Conservation (phyloP, 2,113 vertebrate genomes). For the Plectropomus leopardus region DNA sequence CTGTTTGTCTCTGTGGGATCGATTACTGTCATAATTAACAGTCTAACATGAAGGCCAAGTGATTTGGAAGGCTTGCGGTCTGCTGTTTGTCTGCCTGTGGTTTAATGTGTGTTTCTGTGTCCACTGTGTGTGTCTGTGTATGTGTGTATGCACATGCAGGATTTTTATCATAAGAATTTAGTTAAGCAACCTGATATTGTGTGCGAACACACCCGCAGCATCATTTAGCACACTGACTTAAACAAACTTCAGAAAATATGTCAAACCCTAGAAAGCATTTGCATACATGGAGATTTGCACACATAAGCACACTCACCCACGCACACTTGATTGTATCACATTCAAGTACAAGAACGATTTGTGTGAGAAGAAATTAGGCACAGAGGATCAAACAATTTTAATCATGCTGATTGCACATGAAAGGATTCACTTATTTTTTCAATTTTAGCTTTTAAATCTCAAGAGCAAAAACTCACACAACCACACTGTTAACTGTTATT, state of each 20-base stretch:
- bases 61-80: slow-evolving; percentile 24
- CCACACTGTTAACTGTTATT: neutral
- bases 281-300: neutral
- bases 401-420: slow-evolving; percentile 25
- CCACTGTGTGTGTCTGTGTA: neutral
- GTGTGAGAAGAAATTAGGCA: slow-evolving; percentile 8
- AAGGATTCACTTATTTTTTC: slow-evolving; percentile 15
- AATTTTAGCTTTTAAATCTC: slow-evolving; percentile 7
- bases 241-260: neutral
- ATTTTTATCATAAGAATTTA: neutral
- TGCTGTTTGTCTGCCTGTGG: slow-evolving; percentile 18
- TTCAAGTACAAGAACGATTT: neutral
- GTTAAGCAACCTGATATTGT: neutral
- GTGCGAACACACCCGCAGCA: too few relatives aligned
- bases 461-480: neutral
- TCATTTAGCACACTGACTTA: neutral
- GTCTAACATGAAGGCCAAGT: slow-evolving; percentile 26
- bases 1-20: slow-evolving; percentile 24
- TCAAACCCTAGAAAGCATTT: neutral
- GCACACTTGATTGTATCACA: neutral
- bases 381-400: slow-evolving; percentile 16
- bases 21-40: slow-evolving; percentile 51
- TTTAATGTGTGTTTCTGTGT: slow-evolving; percentile 6
- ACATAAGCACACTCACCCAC: neutral
- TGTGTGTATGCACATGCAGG: neutral